Base-by-base conservation (phyloP, 1,140 invertebrate species). In the Pachypsylla venusta region DNA sequence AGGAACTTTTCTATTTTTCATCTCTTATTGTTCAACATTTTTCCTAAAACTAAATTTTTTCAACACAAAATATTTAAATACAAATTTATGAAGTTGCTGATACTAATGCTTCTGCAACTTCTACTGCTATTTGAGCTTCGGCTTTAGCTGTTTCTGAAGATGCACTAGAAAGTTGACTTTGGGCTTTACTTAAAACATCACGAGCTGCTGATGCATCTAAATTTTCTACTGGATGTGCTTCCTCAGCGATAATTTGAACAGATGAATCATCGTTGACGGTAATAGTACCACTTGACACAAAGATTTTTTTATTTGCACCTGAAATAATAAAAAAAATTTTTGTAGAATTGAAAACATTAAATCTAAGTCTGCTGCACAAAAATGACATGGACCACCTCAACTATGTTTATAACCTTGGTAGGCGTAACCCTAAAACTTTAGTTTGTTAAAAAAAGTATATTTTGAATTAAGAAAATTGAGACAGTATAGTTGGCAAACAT, bases 191-290 rank as follows among this genome's bases (percentile, higher is more conserved):
- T 13, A 98, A 73, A 57, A 86, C 78, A 64, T 95, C 89, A 67
- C 82, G 80, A n/a, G 85, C 85, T 35, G 86, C 85, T 30, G 75
- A 70, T 48, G 74, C 69, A 77, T 99, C 96, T 54, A 99, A 70
- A 65, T 82, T 79, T 62, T 91, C 91, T 40, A 99, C 64, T 10
- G 83, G 82, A 65, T 93, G 88, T 26, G 93, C 93, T 79, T 99
- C 96, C 76, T 99, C 96, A 40, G 95, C 96, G 54, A 99, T 75
- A 60, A 99, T 82, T 80, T 99, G 95, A 61, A 98, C 94, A 68
- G 90, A 91, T 13, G 93, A 96, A 73, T 99, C 95, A 65, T 95
- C 91, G 75, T 99, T 99, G 62, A 99, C 91, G 27, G 94, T 95
- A 42, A 99, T 78, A 14, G 94, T 93, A 48, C 97, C 97, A 70